These are phyloP conservation scores for Iphiclides podalirius DNA, from an alignment of 2,888 invertebrate species.

Conservation along the genomic window DNA sequence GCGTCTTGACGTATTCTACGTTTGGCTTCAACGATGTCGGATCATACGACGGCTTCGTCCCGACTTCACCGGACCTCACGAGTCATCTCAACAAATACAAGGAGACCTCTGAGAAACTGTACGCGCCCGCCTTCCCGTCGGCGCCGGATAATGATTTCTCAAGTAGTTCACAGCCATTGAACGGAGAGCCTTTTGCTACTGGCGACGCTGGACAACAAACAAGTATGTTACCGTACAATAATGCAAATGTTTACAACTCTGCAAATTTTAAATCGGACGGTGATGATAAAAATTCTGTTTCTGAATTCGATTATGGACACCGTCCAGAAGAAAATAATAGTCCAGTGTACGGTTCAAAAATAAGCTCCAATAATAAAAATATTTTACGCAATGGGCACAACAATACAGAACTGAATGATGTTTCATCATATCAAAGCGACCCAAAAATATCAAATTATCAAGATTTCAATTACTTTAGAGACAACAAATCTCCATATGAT, in stretches of 20 bases:
- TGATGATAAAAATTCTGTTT: conserved; percentile 41
- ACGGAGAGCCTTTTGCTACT: conserved; percentile 40
- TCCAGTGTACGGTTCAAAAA: conserved; percentile 64
- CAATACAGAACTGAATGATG: conserved; percentile 45
- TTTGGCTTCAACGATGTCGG: conserved; percentile 72
- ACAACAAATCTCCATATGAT: conserved; percentile 41
- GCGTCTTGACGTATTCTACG: conserved; percentile 67
- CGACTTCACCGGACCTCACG: conserved; percentile 65
- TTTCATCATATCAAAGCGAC: conserved; percentile 40
- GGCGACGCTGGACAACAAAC: conserved; percentile 45
- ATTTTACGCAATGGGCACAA: conserved; percentile 43
- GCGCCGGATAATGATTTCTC: conserved; percentile 53
- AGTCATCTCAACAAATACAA: conserved; percentile 50
- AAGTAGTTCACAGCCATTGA: conserved; percentile 41
- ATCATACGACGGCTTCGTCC: conserved; percentile 63
- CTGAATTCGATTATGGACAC: conserved; percentile 38
- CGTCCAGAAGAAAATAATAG: conserved; percentile 42
- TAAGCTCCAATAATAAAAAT: conserved; percentile 49
- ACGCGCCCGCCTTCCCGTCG: conserved; percentile 66
- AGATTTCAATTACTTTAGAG: conserved; percentile 38
- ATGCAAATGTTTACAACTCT: conserved; percentile 47
- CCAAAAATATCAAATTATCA: conserved; percentile 41
- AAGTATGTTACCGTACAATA: conserved; percentile 50
- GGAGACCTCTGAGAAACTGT: conserved; percentile 57
- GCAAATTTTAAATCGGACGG: conserved; percentile 42